Conservation (phyloP, 2,888 invertebrate species). For the Rhaphigaster nebulosa region DNA sequence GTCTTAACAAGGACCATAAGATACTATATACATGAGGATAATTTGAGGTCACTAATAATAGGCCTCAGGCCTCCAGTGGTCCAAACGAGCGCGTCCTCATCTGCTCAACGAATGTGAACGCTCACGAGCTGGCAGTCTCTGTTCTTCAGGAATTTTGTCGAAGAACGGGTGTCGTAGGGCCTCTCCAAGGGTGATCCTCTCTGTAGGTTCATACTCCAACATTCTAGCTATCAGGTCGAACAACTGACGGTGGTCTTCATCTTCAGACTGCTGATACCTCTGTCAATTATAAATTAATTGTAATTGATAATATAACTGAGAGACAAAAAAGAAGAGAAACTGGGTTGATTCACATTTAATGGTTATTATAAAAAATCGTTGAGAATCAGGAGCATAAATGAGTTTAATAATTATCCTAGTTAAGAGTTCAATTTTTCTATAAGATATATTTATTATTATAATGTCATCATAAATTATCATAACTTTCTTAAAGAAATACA, state of each 20-base stretch:
- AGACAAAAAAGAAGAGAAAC: no score
- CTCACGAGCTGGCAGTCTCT: constrained; percentile 72
- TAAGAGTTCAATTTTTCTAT: no score
- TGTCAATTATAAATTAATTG: constrained; percentile 70
- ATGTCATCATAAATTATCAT: no score
- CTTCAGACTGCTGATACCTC: constrained; percentile 90
- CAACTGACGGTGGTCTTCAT: constrained; percentile 91
- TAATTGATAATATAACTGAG: no score
- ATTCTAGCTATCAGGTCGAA: constrained; percentile 96
- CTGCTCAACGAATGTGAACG: constrained; percentile 54
- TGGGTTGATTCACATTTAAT: no score
- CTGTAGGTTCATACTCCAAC: constrained; percentile 96
- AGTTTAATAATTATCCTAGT: no score
- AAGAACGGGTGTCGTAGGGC: constrained; percentile 95
- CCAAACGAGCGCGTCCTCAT: constrained; percentile 47
- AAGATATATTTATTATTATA: no score
- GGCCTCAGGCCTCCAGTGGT: background rate
- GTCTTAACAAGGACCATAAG: no score
- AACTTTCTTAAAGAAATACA: no score
- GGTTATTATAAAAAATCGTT: no score
- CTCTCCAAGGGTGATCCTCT: constrained; percentile 88
- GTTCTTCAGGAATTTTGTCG: constrained; percentile 84
- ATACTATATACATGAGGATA: background rate
- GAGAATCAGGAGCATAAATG: no score
- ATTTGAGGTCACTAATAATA: background rate